Conservation (phyloP, 2,797 vertebrate species). For the Brachyrhaphis roseni region DNA sequence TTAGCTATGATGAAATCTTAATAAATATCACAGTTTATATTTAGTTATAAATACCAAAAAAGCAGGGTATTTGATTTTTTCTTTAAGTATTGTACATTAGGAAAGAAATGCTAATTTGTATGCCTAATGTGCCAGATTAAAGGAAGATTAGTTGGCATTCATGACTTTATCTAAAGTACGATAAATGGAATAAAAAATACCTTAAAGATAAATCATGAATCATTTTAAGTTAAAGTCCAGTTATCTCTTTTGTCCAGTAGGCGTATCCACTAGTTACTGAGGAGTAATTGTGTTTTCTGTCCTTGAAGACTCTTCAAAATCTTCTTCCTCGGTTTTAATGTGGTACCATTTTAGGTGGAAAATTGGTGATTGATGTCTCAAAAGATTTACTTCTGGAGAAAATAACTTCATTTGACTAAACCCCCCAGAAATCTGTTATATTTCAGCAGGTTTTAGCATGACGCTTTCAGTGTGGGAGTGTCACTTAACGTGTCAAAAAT, state of each 20-base stretch:
- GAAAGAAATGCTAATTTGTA: not conserved
- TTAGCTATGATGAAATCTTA: not conserved
- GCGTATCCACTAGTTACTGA: no score
- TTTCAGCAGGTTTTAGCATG: not conserved
- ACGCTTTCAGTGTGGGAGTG: not conserved
- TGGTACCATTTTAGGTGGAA: not conserved
- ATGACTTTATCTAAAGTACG: not conserved
- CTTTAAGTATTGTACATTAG: not conserved
- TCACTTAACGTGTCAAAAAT: not conserved
- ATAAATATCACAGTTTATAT: not conserved
- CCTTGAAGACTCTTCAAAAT: not conserved
- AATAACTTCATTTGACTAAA: not conserved
- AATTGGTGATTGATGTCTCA: not conserved
- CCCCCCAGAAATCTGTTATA: not conserved
- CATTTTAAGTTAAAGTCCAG: no score
- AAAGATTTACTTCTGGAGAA: not conserved
- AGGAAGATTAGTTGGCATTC: not conserved
- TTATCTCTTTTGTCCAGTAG: no score
- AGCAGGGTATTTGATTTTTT: not conserved
- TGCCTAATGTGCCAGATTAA: not conserved
- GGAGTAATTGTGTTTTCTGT: not conserved
- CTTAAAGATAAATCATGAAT: not conserved
- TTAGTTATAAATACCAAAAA: not conserved
- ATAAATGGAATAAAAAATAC: not conserved
- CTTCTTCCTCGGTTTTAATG: not conserved